These are phyloP conservation scores for Leucophenga varia DNA, from an alignment of 1,140 invertebrate genomes.

Conservation along the genomic window DNA sequence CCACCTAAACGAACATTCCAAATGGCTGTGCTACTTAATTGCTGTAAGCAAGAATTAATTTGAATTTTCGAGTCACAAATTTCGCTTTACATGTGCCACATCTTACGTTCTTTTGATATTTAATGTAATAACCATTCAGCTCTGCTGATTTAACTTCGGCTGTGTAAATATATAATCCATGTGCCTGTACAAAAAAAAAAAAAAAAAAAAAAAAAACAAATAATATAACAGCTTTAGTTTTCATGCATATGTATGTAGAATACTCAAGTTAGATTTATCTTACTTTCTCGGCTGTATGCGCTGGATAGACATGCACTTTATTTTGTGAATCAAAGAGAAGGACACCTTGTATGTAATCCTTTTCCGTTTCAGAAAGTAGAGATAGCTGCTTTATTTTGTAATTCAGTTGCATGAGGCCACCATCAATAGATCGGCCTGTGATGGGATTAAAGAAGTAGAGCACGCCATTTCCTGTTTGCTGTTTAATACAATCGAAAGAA, in stretches of 20 bases:
- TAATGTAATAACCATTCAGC: slow-evolving; percentile 70
- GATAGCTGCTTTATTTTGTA: slow-evolving; percentile 75
- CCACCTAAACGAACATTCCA: slow-evolving; percentile 76
- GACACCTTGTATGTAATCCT: slow-evolving; percentile 75
- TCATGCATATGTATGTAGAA: too few relatives aligned
- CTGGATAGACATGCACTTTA: slow-evolving; percentile 70
- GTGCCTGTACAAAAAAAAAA: slow-evolving; percentile 47
- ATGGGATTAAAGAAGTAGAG: slow-evolving; percentile 86
- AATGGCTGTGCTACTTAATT: slow-evolving; percentile 55
- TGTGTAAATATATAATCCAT: slow-evolving; percentile 71
- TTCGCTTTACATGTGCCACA: slow-evolving; percentile 6
- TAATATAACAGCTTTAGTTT: too few relatives aligned
- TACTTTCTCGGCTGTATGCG: slow-evolving; percentile 58
- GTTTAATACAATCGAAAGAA: too few relatives aligned
- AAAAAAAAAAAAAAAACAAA: background rate
- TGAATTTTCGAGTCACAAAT: slow-evolving; percentile 28
- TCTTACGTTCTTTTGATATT: slow-evolving; percentile 56
- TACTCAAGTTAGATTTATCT: too few relatives aligned
- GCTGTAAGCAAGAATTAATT: slow-evolving; percentile 31
- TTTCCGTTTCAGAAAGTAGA: slow-evolving; percentile 68
- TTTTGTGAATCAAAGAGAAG: slow-evolving; percentile 75
- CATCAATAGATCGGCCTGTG: slow-evolving; percentile 68
- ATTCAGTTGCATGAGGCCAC: slow-evolving; percentile 64
- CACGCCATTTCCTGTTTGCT: slow-evolving; percentile 72
- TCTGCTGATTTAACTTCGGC: slow-evolving; percentile 66